Evolutionary conservation across 2,113 vertebrate genomes (phyloP).

Genomic region (Phaetusa simplex): DNA sequence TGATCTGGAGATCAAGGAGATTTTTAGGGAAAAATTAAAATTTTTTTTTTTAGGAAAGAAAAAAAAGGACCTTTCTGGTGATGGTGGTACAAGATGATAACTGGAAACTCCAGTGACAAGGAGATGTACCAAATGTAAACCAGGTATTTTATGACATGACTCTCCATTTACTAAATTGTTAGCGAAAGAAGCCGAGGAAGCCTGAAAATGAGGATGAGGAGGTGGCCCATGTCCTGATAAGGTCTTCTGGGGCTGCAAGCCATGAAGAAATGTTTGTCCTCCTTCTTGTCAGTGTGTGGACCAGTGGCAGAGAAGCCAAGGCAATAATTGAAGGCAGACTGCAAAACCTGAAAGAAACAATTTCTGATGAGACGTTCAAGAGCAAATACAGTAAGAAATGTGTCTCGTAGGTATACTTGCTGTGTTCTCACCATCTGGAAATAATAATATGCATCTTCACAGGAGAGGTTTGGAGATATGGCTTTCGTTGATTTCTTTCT

Average conservation of each 20-base stretch:
- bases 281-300: not conserved
- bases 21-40: not conserved
- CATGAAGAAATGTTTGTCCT: not conserved
- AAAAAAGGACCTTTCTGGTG: not conserved
- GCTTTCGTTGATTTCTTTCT: constrained; percentile 1
- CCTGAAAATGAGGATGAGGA: not conserved
- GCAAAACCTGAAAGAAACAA: constrained; percentile 33
- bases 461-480: not conserved
- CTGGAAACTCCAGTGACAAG: not conserved
- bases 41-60: not conserved
- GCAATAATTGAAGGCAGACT: constrained; percentile 11
- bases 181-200: not conserved
- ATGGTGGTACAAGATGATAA: rapidly evolving
- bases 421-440: constrained; percentile 57
- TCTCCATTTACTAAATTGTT: not conserved
- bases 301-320: not conserved
- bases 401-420: constrained; percentile 50
- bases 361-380: constrained; percentile 21
- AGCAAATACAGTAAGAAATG: not conserved
- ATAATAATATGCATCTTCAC: constrained; percentile 36
- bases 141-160: not conserved
- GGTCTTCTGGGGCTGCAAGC: not conserved
- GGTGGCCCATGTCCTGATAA: not conserved
- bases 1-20: not conserved
- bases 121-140: not conserved